phyloP scores from a whole-genome alignment of 2,797 vertebrate species.

The Poecilia velifera region DNA sequence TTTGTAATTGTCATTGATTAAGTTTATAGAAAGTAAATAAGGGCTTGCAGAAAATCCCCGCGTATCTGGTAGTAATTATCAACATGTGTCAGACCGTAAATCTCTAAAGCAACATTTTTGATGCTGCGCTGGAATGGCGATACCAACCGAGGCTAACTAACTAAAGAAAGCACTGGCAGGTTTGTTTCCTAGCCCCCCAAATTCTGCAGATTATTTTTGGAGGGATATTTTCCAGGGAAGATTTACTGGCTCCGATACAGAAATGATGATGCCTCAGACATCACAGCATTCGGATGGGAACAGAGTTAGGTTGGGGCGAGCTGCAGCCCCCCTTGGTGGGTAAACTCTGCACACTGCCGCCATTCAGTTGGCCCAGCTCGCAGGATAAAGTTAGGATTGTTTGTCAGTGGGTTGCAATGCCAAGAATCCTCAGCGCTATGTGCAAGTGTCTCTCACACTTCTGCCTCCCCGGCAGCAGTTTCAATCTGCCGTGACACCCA shows the following conservation, averaged over 20 bases:
- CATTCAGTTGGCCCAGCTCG: constrained; percentile 78
- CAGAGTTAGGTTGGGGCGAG: constrained; percentile 55
- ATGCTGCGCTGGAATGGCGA: background rate
- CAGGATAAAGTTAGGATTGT: constrained; percentile 87
- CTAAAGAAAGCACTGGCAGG: constrained; percentile 2
- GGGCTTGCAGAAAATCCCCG: constrained; percentile 25
- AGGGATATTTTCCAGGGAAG: background rate
- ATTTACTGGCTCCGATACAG: background rate
- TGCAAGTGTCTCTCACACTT: constrained; percentile 62
- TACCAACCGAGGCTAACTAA: constrained; percentile 8
- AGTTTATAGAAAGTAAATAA: constrained; percentile 4
- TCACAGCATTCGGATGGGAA: constrained; percentile 56
- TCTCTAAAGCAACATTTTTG: background rate
- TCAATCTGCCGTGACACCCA: constrained; percentile 42
- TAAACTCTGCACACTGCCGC: constrained; percentile 83
- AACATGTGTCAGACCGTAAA: constrained; percentile 25
- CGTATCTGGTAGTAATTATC: constrained; percentile 35
- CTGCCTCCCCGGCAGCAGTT: constrained; percentile 52
- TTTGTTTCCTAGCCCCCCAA: background rate
- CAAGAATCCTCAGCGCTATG: constrained; percentile 80
- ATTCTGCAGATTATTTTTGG: background rate
- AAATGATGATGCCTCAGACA: constrained; percentile 36
- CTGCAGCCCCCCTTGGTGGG: constrained; percentile 62
- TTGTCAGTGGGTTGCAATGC: constrained; percentile 83
- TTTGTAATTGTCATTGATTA: constrained; percentile 61